Evolutionary conservation across 2,113 vertebrate species (phyloP).

Genomic region (Podarcis cretensis): DNA sequence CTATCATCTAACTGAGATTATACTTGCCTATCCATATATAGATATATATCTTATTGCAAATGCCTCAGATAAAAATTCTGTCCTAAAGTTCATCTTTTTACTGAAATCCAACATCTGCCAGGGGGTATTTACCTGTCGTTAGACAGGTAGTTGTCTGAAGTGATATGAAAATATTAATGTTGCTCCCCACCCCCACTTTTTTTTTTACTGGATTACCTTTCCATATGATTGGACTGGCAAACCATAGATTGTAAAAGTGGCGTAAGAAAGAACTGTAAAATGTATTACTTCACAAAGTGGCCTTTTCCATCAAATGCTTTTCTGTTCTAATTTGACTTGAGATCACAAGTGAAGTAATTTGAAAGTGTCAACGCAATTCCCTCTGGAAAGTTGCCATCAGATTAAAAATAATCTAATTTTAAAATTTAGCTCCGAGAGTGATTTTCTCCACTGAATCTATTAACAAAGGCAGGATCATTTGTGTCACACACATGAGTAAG

Average conservation of each 20-base stretch:
- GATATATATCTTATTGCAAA: background rate
- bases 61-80: background rate
- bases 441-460: constrained; percentile 36
- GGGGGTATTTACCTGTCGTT: background rate
- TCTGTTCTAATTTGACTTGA: constrained; percentile 54
- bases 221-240: constrained; percentile 35
- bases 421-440: constrained; percentile 14
- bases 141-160: constrained; percentile 48
- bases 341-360: constrained; percentile 58
- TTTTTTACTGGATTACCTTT: constrained; percentile 33
- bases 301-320: constrained; percentile 59
- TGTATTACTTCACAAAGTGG: constrained; percentile 61
- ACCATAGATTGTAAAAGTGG: constrained; percentile 54
- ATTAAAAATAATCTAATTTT: constrained; percentile 2
- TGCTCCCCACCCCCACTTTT: background rate
- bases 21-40: background rate
- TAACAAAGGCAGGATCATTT: constrained; percentile 38
- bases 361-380: constrained; percentile 15
- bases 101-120: constrained; percentile 38
- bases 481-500: background rate
- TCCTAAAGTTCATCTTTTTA: constrained; percentile 6
- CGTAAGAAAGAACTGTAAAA: constrained; percentile 36
- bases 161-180: constrained; percentile 39
- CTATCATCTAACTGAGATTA: constrained; percentile 42
- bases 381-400: constrained; percentile 21